Conservation (phyloP, 2,113 vertebrate species). For the Notothenia rossii region DNA sequence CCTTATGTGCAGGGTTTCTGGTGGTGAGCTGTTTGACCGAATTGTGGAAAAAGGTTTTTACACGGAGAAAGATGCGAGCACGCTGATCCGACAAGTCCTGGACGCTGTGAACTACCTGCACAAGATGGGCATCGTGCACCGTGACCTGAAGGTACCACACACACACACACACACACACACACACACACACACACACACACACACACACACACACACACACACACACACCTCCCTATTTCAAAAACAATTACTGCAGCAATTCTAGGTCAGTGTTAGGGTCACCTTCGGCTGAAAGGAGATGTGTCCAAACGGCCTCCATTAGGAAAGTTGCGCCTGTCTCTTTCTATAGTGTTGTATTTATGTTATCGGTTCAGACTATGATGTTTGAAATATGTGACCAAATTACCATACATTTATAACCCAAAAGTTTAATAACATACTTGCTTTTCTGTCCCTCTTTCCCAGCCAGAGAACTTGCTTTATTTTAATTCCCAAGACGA, state of each 20-base stretch:
- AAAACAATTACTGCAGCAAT: conserved; percentile 43
- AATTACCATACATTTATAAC: neutral
- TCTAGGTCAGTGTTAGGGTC: conserved; percentile 36
- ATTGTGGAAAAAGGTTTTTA: conserved; percentile 80
- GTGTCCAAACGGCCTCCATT: conserved; percentile 17
- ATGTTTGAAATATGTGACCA: neutral
- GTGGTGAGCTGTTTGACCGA: conserved; percentile 74
- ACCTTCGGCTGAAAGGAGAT: conserved; percentile 18
- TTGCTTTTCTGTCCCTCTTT: neutral
- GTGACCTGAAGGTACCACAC: too few relatives aligned
- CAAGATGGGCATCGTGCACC: conserved; percentile 75
- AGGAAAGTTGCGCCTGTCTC: neutral
- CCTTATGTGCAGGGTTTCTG: conserved; percentile 63
- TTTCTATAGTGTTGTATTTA: neutral
- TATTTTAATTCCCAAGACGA: conserved; percentile 77
- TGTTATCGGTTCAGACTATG: neutral
- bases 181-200: too few relatives aligned
- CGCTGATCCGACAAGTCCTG: conserved; percentile 75
- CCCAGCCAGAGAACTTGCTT: conserved; percentile 77
- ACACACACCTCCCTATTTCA: conserved; percentile 6
- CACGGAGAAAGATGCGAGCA: conserved; percentile 77
- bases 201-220: neutral
- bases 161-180: neutral
- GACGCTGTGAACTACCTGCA: conserved; percentile 78
- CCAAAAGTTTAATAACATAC: neutral